These are phyloP conservation scores for Pristionchus pacificus DNA, from an alignment of 1,140 invertebrate genomes.

Conservation along the genomic window DNA sequence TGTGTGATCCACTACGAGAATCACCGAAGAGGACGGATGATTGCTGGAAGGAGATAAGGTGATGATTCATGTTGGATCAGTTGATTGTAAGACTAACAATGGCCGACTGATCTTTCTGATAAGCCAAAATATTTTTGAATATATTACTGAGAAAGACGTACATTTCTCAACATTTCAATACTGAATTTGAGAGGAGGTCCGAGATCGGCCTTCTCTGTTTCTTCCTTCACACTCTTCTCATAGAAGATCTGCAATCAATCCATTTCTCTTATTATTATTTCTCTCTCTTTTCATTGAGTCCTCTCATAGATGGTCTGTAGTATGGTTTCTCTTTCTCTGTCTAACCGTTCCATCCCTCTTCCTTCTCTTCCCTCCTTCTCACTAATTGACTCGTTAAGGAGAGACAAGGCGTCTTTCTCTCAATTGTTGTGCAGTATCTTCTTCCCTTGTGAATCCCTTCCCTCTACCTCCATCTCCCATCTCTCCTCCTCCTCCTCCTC, in stretches of 20 bases:
- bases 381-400: constrained; percentile 14
- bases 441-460: constrained; percentile 5
- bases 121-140: no score
- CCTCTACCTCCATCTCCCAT: neutral
- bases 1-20: constrained; percentile 44
- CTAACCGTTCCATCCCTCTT: no score
- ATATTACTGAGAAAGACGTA: neutral
- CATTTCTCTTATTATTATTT: no score
- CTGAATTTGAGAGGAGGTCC: constrained; percentile 50
- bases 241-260: constrained; percentile 49
- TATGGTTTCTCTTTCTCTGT: no score
- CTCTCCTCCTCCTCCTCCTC: neutral
- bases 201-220: constrained; percentile 50
- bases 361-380: no score
- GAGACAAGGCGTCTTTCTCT: constrained; percentile 3
- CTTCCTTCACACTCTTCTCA: constrained; percentile 48
- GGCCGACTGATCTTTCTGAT: no score
- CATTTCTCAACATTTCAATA: constrained; percentile 42
- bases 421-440: neutral
- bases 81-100: no score
- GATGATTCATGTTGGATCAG: neutral
- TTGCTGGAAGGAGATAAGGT: constrained; percentile 13
- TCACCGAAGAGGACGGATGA: constrained; percentile 21
- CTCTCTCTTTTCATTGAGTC: no score
- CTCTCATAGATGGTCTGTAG: no score